These are phyloP conservation scores for Zalophus californianus DNA, from an alignment of 2,797 vertebrate genomes.

Conservation along the genomic window DNA sequence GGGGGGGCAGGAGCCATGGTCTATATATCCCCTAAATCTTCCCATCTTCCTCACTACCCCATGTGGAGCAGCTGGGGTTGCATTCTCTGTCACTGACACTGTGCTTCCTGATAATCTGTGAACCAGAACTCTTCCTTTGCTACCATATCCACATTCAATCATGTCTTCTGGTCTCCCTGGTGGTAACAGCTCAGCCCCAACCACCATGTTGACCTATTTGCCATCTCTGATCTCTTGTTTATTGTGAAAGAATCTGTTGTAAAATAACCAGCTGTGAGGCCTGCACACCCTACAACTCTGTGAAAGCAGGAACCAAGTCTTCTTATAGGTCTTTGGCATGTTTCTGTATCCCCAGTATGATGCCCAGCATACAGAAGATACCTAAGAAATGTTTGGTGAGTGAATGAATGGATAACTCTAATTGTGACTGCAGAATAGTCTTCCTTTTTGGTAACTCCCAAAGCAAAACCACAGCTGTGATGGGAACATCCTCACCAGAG, in stretches of 20 bases:
- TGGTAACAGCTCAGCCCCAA: background rate
- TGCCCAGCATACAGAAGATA: background rate
- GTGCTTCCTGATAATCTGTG: background rate
- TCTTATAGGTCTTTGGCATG: background rate
- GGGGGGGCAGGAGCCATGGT: background rate
- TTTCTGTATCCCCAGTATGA: background rate
- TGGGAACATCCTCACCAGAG: background rate
- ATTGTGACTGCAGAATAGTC: background rate
- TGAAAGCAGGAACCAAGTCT: background rate
- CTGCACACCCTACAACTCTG: background rate
- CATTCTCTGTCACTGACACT: background rate
- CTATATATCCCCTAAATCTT: background rate
- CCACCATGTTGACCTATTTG: background rate
- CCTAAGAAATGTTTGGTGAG: background rate
- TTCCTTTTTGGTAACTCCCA: conserved; percentile 7
- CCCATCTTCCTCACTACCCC: background rate
- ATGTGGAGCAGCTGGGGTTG: background rate
- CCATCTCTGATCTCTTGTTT: conserved; percentile 2
- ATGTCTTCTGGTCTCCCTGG: background rate
- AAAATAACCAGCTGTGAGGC: background rate
- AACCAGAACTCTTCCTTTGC: background rate
- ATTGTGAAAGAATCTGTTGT: background rate
- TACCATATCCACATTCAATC: background rate
- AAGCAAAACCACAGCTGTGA: background rate
- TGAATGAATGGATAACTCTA: background rate